Evolutionary conservation across 2,113 vertebrate species (phyloP), one percentile per base, ranked within the genome.

Genomic region (Prietella phreatophila): DNA sequence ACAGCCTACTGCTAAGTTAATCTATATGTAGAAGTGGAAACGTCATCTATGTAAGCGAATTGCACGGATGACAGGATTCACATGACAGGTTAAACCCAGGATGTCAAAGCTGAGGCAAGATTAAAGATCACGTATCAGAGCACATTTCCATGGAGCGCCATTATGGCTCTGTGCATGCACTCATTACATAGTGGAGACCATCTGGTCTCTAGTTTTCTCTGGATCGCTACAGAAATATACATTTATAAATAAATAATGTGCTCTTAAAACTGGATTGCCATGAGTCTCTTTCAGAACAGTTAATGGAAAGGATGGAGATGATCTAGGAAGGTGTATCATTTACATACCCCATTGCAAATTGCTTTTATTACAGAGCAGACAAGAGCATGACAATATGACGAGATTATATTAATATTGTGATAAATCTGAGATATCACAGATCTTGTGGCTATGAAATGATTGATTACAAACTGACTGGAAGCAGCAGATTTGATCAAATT

Each of bases 221-320:
- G 47, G 47, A 50, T 73, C n/a, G 39, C 85, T 84, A 76, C 5
- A 39, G 65, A 79, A 79, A 87, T 79, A 53, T 33, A 5, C 27
- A 78, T 53, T 69, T 53, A 83, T 75, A 47, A 36, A 36, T 33
- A 19, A 88, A 85, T 82, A 82, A 58, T 82, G 47, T 63, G 39
- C 42, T 86, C 75, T 85, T 27, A 33, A 73, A 78, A 71, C 58
- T 69, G 53, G 36, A 50, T 65, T 83, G 82, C 56, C 63, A 88
- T 79, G 83, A 88, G 65, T 86, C 53, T 69, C 80, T 81, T 81
- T 87, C 89, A 89, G 89, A 76, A 86, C 86, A 88, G 81, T 65
- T 87, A 76, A 75, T 50, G 67, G 42, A 75, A 60, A 61, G 15
- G 83, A 33, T 85, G 87, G 82, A 82, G 69, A 90, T 89, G 61